Base-by-base conservation (phyloP, 1,140 invertebrate genomes). In the Bombus turneri region DNA sequence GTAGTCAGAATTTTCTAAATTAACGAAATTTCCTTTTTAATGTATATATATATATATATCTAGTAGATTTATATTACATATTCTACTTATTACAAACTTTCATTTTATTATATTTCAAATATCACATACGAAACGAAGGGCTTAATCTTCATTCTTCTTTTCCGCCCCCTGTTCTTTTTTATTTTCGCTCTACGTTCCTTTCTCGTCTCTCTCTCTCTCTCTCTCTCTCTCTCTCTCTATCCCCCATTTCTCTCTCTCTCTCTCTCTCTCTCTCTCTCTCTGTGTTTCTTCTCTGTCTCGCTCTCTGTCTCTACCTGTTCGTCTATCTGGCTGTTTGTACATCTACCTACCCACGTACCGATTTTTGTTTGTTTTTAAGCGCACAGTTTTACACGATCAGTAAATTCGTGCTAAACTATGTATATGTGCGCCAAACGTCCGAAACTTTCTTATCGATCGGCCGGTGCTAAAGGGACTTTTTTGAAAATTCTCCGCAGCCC, bases 321-420 rank as follows among this genome's bases (percentile, higher is more conserved):
- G 3, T 68, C 25, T 64, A 22, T 37, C 57, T 47, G 37, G 74
- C 59, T 66, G 13, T 81, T 41, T 68, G 62, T 31, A 85, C 43
- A 59, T 86, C 34, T 69, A n/a, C 76, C 31, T 28, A 31, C 31
- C 57, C 39, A 66, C 39, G 34, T 83, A 83, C n/a, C 34, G 47
- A 83, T 64, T 71, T 85, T 85, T 57, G 69, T 78, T 79, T 59
- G 25, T 76, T 59, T 83, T 43, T 68, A 86, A 85, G 68, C 77
- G 86, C 81, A 82, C n/a, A 34, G 69, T 53, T 69, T 69, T 59
- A 87, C 86, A 90, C 88, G 75, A 85, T 82, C 88, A 90, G 43
- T 57, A 90, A 85, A 90, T 86, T 81, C 71, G 77, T 81, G 47
- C 66, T 62, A 43, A 85, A 79, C 59, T 64, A 81, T 85, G 66